phyloP scores from a whole-genome alignment of 1,140 invertebrate genomes.

The Aphidius ervi region DNA sequence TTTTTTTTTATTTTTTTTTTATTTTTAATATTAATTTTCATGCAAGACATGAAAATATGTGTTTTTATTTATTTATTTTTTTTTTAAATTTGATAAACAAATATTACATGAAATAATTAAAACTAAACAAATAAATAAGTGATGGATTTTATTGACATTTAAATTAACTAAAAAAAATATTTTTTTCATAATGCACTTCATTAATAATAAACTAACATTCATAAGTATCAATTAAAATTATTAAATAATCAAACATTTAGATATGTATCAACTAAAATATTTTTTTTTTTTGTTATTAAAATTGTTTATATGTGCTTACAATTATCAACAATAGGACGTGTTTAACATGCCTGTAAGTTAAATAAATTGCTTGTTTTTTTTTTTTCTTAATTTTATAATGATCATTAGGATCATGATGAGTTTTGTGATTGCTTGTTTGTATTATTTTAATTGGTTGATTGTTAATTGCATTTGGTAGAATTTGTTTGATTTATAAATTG shows the following conservation, averaged over 20 bases:
- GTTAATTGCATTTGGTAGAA: slow-evolving; percentile 18
- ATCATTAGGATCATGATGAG: background rate
- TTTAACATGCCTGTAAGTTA: slow-evolving; percentile 54
- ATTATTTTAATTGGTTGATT: slow-evolving; percentile 8
- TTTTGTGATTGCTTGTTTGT: slow-evolving; percentile 21
- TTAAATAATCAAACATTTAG: slow-evolving; percentile 7
- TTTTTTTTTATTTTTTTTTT: slow-evolving; percentile 10
- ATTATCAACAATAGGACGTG: slow-evolving; percentile 50
- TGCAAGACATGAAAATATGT: slow-evolving; percentile 13
- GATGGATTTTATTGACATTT: too few relatives aligned
- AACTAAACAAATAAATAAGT: slow-evolving; percentile 2
- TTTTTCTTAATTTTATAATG: slow-evolving; percentile 20
- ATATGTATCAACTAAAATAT: slow-evolving; percentile 16
- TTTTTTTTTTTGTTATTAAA: slow-evolving; percentile 31
- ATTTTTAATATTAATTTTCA: slow-evolving; percentile 19
- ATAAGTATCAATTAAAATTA: too few relatives aligned
- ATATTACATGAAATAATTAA: slow-evolving; percentile 13
- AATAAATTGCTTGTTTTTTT: slow-evolving; percentile 30
- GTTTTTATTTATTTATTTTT: too few relatives aligned
- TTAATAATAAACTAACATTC: too few relatives aligned
- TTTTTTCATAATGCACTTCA: too few relatives aligned
- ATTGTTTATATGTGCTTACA: slow-evolving; percentile 46
- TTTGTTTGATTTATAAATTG: slow-evolving; percentile 10
- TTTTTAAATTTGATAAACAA: slow-evolving; percentile 13
- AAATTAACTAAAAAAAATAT: too few relatives aligned